phyloP scores from a whole-genome alignment of 1,140 invertebrate species.

The Homarus americanus region DNA sequence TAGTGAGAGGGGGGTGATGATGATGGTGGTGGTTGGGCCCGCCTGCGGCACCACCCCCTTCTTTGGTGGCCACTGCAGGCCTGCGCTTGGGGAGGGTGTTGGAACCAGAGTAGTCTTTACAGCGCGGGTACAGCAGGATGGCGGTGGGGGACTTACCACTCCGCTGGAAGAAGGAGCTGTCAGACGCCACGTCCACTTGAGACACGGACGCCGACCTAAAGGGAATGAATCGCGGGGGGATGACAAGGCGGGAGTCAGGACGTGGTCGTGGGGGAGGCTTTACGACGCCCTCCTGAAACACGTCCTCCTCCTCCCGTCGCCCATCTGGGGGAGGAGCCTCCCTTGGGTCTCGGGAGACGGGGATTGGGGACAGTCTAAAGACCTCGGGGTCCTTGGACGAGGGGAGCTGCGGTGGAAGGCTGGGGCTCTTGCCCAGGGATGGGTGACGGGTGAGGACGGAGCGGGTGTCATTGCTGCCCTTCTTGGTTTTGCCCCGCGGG shows the following conservation, averaged over 20 bases:
- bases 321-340: not conserved
- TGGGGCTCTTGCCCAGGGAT: constrained; percentile 59
- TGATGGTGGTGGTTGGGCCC: constrained; percentile 42
- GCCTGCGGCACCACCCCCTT: constrained; percentile 25
- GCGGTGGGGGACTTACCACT: constrained; percentile 62
- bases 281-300: constrained; percentile 20
- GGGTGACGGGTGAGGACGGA: constrained; percentile 29
- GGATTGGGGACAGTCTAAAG: not conserved
- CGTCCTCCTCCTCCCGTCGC: constrained; percentile 24
- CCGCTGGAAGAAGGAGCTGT: constrained; percentile 33
- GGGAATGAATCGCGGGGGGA: constrained; percentile 60
- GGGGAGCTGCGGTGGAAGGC: constrained; percentile 59
- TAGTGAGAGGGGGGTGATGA: constrained; percentile 35
- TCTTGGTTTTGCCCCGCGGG: constrained; percentile 23
- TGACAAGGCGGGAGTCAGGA: constrained; percentile 47
- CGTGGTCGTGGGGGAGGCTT: constrained; percentile 52
- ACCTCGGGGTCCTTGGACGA: constrained; percentile 27
- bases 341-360: not conserved
- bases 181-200: constrained; percentile 60
- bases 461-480: constrained; percentile 33
- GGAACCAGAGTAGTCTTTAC: constrained; percentile 61
- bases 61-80: constrained; percentile 38
- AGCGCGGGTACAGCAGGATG: constrained; percentile 52
- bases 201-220: constrained; percentile 71
- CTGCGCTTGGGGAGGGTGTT: constrained; percentile 71